phyloP scores from a whole-genome alignment of 1,140 invertebrate genomes.

The Monomorium pharaonis region DNA sequence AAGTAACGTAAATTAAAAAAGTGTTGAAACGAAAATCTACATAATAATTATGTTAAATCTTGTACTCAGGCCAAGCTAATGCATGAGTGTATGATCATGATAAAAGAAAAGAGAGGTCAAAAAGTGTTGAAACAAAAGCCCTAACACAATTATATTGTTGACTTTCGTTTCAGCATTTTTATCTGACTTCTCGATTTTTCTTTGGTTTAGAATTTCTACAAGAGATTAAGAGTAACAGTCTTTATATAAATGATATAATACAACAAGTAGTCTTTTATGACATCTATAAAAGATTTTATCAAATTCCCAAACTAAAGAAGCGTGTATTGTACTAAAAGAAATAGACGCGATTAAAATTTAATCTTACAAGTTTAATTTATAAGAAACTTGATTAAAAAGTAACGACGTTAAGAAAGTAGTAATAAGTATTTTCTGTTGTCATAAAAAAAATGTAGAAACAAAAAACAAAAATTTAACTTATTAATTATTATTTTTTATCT shows the following conservation, averaged over 20 bases:
- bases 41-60: too few relatives aligned
- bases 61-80: too few relatives aligned
- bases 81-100: too few relatives aligned
- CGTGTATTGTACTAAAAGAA: not conserved
- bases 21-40: too few relatives aligned
- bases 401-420: not conserved
- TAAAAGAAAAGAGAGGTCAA: too few relatives aligned
- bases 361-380: not conserved
- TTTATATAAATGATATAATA: not conserved
- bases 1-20: too few relatives aligned
- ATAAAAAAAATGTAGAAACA: not conserved
- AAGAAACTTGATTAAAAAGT: not conserved
- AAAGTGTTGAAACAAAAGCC: too few relatives aligned
- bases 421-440: not conserved
- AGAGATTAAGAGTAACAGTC: conserved; percentile 15
- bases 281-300: not conserved
- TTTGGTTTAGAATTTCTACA: not conserved
- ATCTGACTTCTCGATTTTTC: too few relatives aligned
- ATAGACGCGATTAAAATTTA: not conserved
- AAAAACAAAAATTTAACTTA: not conserved
- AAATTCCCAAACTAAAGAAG: not conserved
- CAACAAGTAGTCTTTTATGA: not conserved
- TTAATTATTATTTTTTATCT: not conserved
- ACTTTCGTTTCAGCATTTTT: conserved; percentile 15
- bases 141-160: not conserved